Conservation (phyloP, 2,888 invertebrate species). For the Heliconius cydno region DNA sequence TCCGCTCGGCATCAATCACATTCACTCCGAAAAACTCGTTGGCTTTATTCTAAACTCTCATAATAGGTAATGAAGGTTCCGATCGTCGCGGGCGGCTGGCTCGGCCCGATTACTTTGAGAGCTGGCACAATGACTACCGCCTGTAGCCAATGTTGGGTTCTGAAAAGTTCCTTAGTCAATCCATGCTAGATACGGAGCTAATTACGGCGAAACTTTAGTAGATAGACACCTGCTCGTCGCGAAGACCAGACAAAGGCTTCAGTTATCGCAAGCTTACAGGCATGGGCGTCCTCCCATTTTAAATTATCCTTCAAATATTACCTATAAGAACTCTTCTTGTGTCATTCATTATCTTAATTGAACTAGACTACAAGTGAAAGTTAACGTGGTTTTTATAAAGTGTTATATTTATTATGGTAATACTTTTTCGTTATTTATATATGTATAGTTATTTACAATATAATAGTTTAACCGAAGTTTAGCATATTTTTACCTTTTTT, state of each 20-base stretch:
- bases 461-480: not conserved
- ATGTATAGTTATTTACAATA: not conserved
- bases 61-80: slow-evolving; percentile 83
- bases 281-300: slow-evolving; percentile 54
- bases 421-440: not conserved
- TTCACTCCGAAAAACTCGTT: slow-evolving; percentile 82
- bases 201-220: slow-evolving; percentile 81
- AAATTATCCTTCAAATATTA: slow-evolving; percentile 62
- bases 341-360: slow-evolving; percentile 48
- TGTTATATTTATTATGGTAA: slow-evolving; percentile 51
- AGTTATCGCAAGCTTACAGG: slow-evolving; percentile 80
- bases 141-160: slow-evolving; percentile 79
- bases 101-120: slow-evolving; percentile 80
- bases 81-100: slow-evolving; percentile 78
- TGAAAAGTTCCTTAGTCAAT: slow-evolving; percentile 79
- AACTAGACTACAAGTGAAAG: slow-evolving; percentile 63
- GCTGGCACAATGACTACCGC: slow-evolving; percentile 77
- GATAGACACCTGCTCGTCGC: slow-evolving; percentile 82
- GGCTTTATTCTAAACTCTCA: slow-evolving; percentile 84
- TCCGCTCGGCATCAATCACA: slow-evolving; percentile 82
- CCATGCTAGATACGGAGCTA: slow-evolving; percentile 79
- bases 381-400: slow-evolving; percentile 66
- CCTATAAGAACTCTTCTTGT: slow-evolving; percentile 56
- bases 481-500: not conserved
- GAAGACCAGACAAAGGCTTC: slow-evolving; percentile 78